Conservation (phyloP, 2,888 invertebrate genomes). For the Polyploca ridens region DNA sequence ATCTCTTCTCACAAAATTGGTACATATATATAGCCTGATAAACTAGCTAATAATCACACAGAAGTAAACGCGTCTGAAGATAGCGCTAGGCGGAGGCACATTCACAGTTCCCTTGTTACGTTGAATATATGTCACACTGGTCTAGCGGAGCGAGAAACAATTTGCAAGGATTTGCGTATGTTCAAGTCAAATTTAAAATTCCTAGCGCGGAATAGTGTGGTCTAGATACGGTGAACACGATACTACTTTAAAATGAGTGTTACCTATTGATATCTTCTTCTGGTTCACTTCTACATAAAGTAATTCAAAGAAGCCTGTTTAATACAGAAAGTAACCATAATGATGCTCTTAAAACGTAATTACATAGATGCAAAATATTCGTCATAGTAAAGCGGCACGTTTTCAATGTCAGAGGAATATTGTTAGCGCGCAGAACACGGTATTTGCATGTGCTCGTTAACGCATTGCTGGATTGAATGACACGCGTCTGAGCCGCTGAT, state of each 20-base stretch:
- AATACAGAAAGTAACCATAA: slow-evolving; percentile 2
- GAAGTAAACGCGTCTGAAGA: neutral
- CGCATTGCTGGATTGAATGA: slow-evolving; percentile 74
- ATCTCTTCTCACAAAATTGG: too few relatives aligned
- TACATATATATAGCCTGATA: too few relatives aligned
- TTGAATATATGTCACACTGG: slow-evolving; percentile 40
- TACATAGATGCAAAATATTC: slow-evolving; percentile 34
- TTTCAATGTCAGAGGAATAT: slow-evolving; percentile 57
- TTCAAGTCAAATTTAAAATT: slow-evolving; percentile 2
- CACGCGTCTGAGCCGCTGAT: slow-evolving; percentile 68
- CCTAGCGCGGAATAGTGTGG: neutral
- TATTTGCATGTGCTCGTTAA: slow-evolving; percentile 84
- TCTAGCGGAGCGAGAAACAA: slow-evolving; percentile 55
- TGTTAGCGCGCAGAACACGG: slow-evolving; percentile 65
- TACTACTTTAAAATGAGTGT: neutral
- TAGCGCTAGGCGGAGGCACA: slow-evolving; percentile 16
- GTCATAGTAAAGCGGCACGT: slow-evolving; percentile 40
- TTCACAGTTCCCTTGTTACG: slow-evolving; percentile 45
- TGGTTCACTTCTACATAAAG: neutral
- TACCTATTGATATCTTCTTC: neutral
- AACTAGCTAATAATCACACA: neutral
- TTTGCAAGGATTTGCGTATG: slow-evolving; percentile 59
- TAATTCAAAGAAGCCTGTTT: neutral
- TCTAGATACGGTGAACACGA: neutral
- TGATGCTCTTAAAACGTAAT: neutral